These are phyloP conservation scores for Rousettus leschenaultii DNA, from an alignment of 2,113 vertebrate species.

Conservation along the genomic window DNA sequence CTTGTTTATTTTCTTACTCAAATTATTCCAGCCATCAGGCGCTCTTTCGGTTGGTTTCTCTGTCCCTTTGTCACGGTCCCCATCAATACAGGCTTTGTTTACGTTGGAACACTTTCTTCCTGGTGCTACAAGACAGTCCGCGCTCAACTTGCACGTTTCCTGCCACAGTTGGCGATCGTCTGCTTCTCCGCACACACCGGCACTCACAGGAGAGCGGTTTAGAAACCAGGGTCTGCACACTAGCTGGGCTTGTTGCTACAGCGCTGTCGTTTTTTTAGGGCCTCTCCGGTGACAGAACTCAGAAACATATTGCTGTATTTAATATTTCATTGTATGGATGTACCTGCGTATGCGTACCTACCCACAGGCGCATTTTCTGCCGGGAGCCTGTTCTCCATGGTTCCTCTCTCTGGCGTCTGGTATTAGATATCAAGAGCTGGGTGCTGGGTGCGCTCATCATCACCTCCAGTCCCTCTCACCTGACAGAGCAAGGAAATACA, in stretches of 20 bases:
- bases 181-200: background rate
- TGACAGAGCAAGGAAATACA: background rate
- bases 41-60: background rate
- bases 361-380: background rate
- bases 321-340: too few species aligned
- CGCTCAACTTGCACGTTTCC: background rate
- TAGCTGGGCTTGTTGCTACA: fast-evolving
- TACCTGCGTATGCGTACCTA: background rate
- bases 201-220: background rate
- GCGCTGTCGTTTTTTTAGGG: background rate
- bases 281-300: background rate
- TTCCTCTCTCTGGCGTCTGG: background rate
- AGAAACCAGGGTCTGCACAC: background rate
- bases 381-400: background rate
- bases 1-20: background rate
- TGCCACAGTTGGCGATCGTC: background rate
- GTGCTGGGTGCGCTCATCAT: background rate
- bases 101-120: background rate
- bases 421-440: background rate
- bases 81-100: background rate
- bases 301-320: too few species aligned
- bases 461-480: background rate
- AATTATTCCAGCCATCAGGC: background rate
- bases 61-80: background rate
- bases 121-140: background rate